Conservation (phyloP, 2,888 invertebrate species). For the Synanthedon myopaeformis region DNA sequence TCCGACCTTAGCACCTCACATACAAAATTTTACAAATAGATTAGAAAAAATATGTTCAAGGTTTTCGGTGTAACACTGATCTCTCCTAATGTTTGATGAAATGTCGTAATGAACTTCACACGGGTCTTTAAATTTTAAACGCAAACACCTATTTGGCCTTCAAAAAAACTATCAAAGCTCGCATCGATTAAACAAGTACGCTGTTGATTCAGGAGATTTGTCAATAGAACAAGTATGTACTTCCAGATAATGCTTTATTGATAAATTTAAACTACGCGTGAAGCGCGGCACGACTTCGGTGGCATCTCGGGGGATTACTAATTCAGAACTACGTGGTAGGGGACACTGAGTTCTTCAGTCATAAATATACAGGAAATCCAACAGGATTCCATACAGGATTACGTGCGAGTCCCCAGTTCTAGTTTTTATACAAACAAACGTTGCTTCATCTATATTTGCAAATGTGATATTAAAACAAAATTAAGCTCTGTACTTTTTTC, state of each 20-base stretch:
- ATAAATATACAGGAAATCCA: background rate
- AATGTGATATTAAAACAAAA: no score
- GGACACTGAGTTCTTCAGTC: constrained; percentile 4
- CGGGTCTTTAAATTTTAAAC: background rate
- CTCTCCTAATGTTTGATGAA: background rate
- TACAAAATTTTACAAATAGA: no score
- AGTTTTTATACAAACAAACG: no score
- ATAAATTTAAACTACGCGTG: no score
- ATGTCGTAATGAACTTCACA: background rate
- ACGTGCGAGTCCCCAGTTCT: no score
- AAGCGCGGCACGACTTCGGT: background rate
- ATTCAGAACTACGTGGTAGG: constrained; percentile 4
- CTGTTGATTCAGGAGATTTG: background rate
- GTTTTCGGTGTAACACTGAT: background rate
- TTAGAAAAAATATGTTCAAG: no score
- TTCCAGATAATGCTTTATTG: background rate
- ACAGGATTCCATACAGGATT: no score
- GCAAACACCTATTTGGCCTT: background rate
- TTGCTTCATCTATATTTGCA: no score
- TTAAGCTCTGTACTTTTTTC: no score
- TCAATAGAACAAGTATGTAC: background rate
- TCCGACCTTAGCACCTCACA: no score
- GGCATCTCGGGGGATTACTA: background rate
- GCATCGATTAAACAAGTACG: background rate
- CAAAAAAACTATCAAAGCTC: background rate